phyloP scores from a whole-genome alignment of 2,797 vertebrate species.

The Manis pentadactyla region DNA sequence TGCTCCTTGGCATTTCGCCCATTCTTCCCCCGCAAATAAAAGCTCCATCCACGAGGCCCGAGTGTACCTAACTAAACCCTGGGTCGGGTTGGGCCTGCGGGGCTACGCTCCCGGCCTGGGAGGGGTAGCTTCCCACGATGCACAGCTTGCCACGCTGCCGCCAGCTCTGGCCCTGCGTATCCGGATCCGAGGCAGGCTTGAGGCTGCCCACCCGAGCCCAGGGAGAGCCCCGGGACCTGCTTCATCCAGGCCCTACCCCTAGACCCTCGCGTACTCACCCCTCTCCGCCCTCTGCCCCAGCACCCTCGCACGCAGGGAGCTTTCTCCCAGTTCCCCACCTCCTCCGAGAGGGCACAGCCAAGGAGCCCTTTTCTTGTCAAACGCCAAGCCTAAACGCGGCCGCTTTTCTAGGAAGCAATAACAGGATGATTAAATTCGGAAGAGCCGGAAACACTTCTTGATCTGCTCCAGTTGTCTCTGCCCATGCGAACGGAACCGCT shows the following conservation, averaged over 20 bases:
- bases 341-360: background rate
- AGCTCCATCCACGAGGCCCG: background rate
- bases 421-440: background rate
- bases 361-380: background rate
- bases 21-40: background rate
- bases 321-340: background rate
- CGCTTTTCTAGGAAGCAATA: background rate
- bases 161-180: background rate
- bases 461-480: background rate
- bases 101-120: background rate
- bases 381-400: background rate
- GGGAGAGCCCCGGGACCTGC: background rate
- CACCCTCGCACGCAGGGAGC: background rate
- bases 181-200: background rate
- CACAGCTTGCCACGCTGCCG: background rate
- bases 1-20: background rate
- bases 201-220: background rate
- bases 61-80: background rate
- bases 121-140: background rate
- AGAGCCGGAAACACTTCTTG: background rate
- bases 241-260: background rate
- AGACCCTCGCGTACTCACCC: background rate
- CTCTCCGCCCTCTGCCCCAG: background rate
- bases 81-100: background rate
- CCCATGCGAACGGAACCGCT: background rate